Percentiles rank a stretch among this genome's conserved stretches.
These are phyloP conservation scores for Anthopleura sola DNA, from an alignment of 64 coral and sea anemone species.

Conservation along the genomic window DNA sequence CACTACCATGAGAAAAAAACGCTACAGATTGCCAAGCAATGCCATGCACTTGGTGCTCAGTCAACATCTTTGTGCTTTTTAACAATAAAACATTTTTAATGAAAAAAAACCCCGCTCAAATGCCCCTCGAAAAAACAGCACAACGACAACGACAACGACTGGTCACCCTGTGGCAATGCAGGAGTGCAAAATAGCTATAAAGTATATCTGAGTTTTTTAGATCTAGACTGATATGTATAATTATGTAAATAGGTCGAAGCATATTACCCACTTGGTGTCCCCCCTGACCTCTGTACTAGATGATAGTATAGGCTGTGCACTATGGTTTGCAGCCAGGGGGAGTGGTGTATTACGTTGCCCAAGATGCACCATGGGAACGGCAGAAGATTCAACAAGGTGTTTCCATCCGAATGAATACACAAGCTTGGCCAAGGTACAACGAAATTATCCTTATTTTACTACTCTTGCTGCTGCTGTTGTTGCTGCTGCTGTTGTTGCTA, in stretches of 20 bases:
- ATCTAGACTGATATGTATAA: too few relatives aligned
- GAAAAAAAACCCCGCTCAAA: too few relatives aligned
- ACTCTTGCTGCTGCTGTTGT: too few relatives aligned
- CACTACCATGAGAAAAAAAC: too few relatives aligned
- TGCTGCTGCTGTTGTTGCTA: neutral
- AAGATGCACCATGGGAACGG: constrained; percentile 17
- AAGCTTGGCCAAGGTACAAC: neutral
- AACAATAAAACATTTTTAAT: too few relatives aligned
- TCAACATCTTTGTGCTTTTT: too few relatives aligned
- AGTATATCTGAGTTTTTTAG: too few relatives aligned
- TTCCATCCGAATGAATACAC: constrained; percentile 17
- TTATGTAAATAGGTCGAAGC: constrained; percentile 31
- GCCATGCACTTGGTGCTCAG: too few relatives aligned
- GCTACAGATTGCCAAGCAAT: too few relatives aligned
- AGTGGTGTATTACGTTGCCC: constrained; percentile 48
- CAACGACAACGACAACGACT: too few relatives aligned
- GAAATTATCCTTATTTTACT: neutral
- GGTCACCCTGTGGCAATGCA: neutral
- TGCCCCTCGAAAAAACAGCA: too few relatives aligned
- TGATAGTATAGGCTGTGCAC: constrained; percentile 97
- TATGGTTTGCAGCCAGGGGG: constrained; percentile 99
- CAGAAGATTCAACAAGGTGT: neutral
- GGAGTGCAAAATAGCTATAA: too few relatives aligned
- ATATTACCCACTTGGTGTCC: constrained; percentile 89
- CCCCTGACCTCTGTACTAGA: constrained; percentile 89